Evolutionary conservation across 2,113 vertebrate genomes (phyloP), one percentile per base, ranked within the genome.

Genomic region (Alligator sinensis): DNA sequence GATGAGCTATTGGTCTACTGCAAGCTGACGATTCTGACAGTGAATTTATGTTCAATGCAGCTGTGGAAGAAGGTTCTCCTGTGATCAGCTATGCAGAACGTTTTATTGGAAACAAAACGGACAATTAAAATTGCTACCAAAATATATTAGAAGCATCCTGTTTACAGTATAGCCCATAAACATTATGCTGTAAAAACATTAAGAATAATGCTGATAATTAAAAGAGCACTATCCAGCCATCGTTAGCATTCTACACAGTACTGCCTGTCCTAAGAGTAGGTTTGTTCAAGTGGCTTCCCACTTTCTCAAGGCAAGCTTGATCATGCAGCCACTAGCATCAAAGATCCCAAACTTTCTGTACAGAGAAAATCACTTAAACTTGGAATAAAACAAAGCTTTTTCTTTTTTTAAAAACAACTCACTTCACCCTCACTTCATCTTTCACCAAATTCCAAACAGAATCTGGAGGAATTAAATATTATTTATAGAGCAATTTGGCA

Each of bases 31-130:
- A 13, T 28, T 12, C 47, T 14, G 68, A 27, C 47, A 17, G 70
- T 72, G 59, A 22, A 9, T 9, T 47, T 1, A 28, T 30, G 24
- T 4, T 54, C 10, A 11, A 3, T 1, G 11, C 1, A 0, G 0
- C 60, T 14, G 19, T 47, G 28, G 60, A 16, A 87, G 34, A 81
- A 62, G 16, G 27, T 80, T 82, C 84, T 60, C 9, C 15, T 1
- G 2, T 2, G 24, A 63, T 5, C 19, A 4, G 54, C 3, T 60
- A 80, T 0, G 0, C 28, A 22, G 11, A 58, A 68, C 9, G 0
- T 57, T 79, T 87, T 64, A 70, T 15, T 63, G 80, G 61, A 93
- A 79, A 34, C 77, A 70, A 22, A 70, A 64, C 19, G 0, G 9
- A 57, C 28, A 34, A 59, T 59, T 60, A 30, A 80, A 80, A 79